Evolutionary conservation across 2,797 vertebrate species (phyloP).

Genomic region (Enteromius paludinosus): DNA sequence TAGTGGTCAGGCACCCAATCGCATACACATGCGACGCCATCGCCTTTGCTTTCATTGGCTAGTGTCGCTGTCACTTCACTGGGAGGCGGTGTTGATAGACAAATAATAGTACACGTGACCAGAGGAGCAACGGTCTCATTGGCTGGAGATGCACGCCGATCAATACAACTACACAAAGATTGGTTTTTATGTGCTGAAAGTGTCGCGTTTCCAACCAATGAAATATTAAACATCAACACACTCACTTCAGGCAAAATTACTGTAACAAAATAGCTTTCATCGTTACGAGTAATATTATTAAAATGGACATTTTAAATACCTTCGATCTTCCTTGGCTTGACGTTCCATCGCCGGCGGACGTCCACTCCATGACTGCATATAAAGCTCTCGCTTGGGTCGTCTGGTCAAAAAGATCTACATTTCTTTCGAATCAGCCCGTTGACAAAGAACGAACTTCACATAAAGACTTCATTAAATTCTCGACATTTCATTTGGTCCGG

Average conservation of each 20-base stretch:
- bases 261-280: background rate
- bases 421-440: constrained; percentile 12
- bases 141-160: constrained; percentile 45
- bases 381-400: constrained; percentile 23
- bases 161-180: constrained; percentile 39
- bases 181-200: constrained; percentile 43
- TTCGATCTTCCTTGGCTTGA: constrained; percentile 47
- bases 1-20: constrained; percentile 53
- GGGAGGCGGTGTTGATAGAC: constrained; percentile 45
- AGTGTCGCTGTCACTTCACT: constrained; percentile 49
- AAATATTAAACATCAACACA: constrained; percentile 4
- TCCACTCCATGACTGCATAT: constrained; percentile 46
- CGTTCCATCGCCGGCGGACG: constrained; percentile 8
- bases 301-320: constrained; percentile 31
- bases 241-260: background rate
- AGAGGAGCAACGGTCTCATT: constrained; percentile 42
- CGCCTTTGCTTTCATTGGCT: constrained; percentile 57
- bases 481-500: background rate
- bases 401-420: constrained; percentile 34
- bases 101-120: constrained; percentile 48
- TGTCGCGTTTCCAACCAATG: constrained; percentile 43
- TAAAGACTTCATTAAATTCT: background rate
- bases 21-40: constrained; percentile 49
- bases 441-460: background rate
- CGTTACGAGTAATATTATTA: background rate